Evolutionary conservation across 2,888 invertebrate species (phyloP), one percentile per base, ranked within the genome.

Genomic region (Busseola fusca): DNA sequence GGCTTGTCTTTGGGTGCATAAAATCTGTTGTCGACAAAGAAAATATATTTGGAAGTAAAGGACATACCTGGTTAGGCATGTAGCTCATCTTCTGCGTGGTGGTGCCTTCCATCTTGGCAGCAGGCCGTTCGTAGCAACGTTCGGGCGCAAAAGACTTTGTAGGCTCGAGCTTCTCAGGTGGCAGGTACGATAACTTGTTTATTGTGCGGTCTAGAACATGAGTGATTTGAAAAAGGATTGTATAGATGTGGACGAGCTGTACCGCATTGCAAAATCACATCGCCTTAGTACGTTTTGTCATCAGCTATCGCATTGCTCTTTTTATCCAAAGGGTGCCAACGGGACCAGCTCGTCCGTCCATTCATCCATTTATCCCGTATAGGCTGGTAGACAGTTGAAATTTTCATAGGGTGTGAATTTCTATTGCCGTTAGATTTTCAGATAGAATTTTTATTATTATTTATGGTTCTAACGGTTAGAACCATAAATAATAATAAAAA

Each of bases 161-260:
- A 14, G 87, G 87, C 67, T 91, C 90, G 1, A 91, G 83, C 71
- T 92, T 93, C 50, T 96, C 96, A 0, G 97, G 96, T 0, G 96
- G 95, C 37, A 96, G 92, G 82, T 97, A 97, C 69, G 97, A 97
- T 48, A 97, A 87, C 84, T 96, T 96, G 87, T 97, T 97, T 37
- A 97, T 94, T 2, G 97, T 97, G 69, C 96, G 94, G 77, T 96
- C 96, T 96, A 84, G 0, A 86, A 87, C 16, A 30, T 42, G 30
- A 63, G 16, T 48, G 12, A 34, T 54, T 42, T 69, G 7, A 52
- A 52, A 45, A 18, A 30, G 0, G 12, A 30, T n/a, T 30, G 30
- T 5, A 34, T 7, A 3, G 21, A 30, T 30, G 21, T 30, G 18
- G 30, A 27, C 18, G 1, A 4, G 30, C 21, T 16, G 25, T 16